Evolutionary conservation across 2,797 vertebrate species (phyloP).

Genomic region (Ctenopoma kingsleyae): DNA sequence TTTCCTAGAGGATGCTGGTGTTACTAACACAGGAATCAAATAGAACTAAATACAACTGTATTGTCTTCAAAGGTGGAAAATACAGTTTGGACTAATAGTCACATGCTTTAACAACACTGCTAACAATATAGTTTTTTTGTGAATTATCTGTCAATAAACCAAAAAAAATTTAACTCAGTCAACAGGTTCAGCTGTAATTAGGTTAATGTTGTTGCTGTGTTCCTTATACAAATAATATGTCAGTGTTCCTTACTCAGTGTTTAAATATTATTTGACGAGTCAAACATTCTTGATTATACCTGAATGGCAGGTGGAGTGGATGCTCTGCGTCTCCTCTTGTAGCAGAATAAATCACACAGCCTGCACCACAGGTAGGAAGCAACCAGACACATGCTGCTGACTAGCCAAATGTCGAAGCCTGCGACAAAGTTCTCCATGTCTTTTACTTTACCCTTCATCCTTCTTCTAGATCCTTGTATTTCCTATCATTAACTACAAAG

Average conservation of each 20-base stretch:
- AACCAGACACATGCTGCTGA: slow-evolving; percentile 87
- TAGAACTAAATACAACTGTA: not conserved
- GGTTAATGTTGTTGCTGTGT: not conserved
- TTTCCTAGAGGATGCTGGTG: slow-evolving; percentile 4
- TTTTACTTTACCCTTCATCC: slow-evolving; percentile 64
- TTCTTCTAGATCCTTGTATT: slow-evolving; percentile 37
- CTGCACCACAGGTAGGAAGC: slow-evolving; percentile 87
- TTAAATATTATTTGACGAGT: not conserved
- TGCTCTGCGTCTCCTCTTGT: slow-evolving; percentile 79
- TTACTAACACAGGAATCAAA: no score
- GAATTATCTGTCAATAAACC: not conserved
- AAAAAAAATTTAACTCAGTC: not conserved
- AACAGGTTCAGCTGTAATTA: not conserved
- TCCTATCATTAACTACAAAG: slow-evolving; percentile 55
- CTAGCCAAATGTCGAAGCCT: slow-evolving; percentile 87
- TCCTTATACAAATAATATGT: not conserved
- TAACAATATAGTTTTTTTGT: not conserved
- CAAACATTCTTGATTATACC: slow-evolving; percentile 83
- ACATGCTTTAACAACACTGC: not conserved
- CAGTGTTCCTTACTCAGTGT: not conserved
- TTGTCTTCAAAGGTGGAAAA: not conserved
- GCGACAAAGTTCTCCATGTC: slow-evolving; percentile 82
- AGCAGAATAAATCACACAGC: slow-evolving; percentile 84
- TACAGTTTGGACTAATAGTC: not conserved
- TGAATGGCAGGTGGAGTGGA: slow-evolving; percentile 76